phyloP scores from a whole-genome alignment of 2,113 vertebrate species.

The Arizona elegans region DNA sequence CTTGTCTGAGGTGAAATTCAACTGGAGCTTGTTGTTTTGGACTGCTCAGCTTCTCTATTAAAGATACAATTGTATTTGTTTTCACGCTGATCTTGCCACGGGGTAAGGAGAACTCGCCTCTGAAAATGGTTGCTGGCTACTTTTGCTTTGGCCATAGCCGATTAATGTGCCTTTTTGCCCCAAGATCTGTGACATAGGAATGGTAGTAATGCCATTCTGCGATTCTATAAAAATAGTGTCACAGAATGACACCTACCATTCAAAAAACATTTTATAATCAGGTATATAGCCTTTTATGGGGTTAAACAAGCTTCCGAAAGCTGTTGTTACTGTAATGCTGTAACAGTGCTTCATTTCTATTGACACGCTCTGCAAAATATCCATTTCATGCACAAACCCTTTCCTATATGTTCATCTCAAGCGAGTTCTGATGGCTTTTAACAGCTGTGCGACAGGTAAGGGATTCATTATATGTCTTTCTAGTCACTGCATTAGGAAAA shows the following conservation, averaged over 20 bases:
- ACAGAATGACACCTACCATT: neutral
- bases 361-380: neutral
- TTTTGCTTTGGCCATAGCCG: neutral
- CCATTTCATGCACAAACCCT: neutral
- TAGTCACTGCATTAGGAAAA: neutral
- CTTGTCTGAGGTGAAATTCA: neutral
- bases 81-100: neutral
- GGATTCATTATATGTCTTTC: neutral
- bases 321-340: neutral
- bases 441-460: neutral
- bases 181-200: neutral
- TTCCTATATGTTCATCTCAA: neutral
- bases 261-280: neutral
- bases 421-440: neutral
- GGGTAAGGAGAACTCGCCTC: rapidly evolving
- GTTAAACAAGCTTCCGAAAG: neutral
- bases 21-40: neutral
- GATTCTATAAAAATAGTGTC: neutral
- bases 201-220: neutral
- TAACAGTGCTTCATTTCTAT: neutral
- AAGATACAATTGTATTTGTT: neutral
- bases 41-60: neutral
- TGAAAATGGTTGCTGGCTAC: neutral
- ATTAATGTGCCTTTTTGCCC: neutral
- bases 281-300: neutral